A percentile compares a stretch with the other conserved stretches of the same genome.
Evolutionary conservation across 2,888 invertebrate genomes (phyloP).

Genomic region (Epistrophe eligans): DNA sequence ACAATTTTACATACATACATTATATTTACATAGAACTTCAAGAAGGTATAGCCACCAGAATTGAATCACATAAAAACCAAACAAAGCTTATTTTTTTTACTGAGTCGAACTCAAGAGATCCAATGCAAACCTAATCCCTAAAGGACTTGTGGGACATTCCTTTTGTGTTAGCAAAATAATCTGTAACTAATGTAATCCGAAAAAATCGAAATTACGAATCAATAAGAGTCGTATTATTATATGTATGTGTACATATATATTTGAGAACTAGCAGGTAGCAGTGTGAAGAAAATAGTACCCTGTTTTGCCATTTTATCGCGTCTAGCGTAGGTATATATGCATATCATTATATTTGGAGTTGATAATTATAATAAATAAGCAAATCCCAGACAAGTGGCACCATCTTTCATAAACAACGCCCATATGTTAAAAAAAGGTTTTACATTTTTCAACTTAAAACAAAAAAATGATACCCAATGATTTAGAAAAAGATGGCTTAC

Average conservation of each 20-base stretch:
- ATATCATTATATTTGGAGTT: slow-evolving; percentile 35
- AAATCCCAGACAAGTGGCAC: slow-evolving; percentile 35
- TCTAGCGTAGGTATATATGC: slow-evolving; percentile 7
- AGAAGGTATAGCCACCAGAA: not conserved
- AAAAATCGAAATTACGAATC: not conserved
- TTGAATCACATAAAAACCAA: not conserved
- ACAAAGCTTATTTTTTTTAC: not conserved
- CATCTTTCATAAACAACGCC: not conserved
- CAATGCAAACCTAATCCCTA: not conserved
- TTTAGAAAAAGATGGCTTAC: not conserved
- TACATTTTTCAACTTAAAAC: not conserved
- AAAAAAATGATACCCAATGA: not conserved
- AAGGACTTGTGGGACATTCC: not conserved
- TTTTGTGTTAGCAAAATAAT: not conserved
- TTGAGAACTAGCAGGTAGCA: slow-evolving; percentile 8
- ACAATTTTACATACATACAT: not conserved
- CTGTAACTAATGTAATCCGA: not conserved
- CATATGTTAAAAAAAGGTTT: not conserved
- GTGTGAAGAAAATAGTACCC: slow-evolving; percentile 30
- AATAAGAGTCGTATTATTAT: not conserved
- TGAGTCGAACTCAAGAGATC: not conserved
- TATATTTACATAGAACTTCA: not conserved
- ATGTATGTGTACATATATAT: not conserved
- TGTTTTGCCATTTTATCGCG: slow-evolving; percentile 35
- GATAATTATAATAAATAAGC: slow-evolving; percentile 36